Evolutionary conservation across 2,797 vertebrate genomes (phyloP), one percentile per base, ranked within the genome.

Genomic region (Alcedo atthis): DNA sequence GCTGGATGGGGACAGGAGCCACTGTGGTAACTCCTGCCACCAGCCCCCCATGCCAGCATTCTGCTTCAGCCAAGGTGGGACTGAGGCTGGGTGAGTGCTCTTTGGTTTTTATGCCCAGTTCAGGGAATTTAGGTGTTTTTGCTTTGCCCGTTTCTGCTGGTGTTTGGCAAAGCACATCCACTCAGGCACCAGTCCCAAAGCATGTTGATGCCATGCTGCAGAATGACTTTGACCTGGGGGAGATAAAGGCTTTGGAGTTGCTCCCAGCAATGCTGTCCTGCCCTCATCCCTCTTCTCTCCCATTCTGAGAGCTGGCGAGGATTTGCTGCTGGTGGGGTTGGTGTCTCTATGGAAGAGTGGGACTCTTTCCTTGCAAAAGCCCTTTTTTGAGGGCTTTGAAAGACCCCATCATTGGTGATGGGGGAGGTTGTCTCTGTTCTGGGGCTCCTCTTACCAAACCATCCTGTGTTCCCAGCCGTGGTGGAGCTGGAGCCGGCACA

Each of bases 121-220:
- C 15, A 30, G 64, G 53, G 35, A 37, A 49, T 62, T 66, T 1
- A 6, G 28, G 48, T 12, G 0, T 2, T 79, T 81, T 76, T 49
- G 18, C n/a, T 71, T 59, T 61, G 25, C 83, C 20, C 26, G 13
- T 76, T 76, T 57, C 66, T 42, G 80, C 19, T 28, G 87, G 25
- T 10, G 35, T 1, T 63, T 26, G n/a, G 83, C 30, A 14, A 51
- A 76, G 26, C 0, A 0, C 2, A 0, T 28, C 59, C 0, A 0
- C 49, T 45, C 0, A 0, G 30, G 14, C 33, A 10, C 0, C 0
- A 11, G 32, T 9, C 51, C 51, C 51, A 4, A 10, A 43, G 62
- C 0, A 0, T 2, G 15, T 54, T 0, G 1, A 1, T 37, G 53
- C 54, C 42, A 48, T 49, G 68, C 51, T 54, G 40, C 8, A 67